Conservation (phyloP, 2,113 vertebrate genomes). For the Ploceus nigricollis region DNA sequence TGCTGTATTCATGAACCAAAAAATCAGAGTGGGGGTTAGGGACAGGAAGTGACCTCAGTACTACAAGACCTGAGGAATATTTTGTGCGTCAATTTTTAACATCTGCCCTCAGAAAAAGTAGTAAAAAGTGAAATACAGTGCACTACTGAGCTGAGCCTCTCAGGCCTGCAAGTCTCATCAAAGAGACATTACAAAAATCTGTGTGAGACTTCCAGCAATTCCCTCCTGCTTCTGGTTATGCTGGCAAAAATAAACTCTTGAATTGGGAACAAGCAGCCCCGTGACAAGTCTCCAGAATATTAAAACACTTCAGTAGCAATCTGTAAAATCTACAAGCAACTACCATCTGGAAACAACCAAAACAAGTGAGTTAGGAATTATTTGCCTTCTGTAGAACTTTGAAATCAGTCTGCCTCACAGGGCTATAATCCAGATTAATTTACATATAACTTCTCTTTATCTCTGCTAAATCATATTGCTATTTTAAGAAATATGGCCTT, state of each 20-base stretch:
- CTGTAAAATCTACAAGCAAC: background rate
- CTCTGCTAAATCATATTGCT: background rate
- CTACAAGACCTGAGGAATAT: background rate
- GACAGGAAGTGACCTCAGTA: background rate
- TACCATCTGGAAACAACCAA: background rate
- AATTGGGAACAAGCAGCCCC: background rate
- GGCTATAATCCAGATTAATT: constrained; percentile 16
- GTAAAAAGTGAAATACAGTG: background rate
- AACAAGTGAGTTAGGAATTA: background rate
- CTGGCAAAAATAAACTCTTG: background rate
- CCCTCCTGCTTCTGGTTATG: background rate
- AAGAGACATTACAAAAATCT: background rate
- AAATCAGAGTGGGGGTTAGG: background rate
- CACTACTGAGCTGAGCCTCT: rapidly evolving
- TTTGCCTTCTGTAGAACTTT: background rate
- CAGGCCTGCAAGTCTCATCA: background rate
- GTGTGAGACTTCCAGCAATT: background rate
- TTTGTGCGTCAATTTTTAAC: background rate
- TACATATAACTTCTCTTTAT: background rate
- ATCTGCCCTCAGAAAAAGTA: background rate
- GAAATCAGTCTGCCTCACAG: background rate
- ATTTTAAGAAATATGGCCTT: background rate
- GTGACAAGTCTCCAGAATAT: background rate
- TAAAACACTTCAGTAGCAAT: background rate
- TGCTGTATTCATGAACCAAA: background rate